Percentiles rank a stretch among this genome's conserved stretches.
phyloP scores from a whole-genome alignment of 2,888 invertebrate species.

The Parnassius glacialis region DNA sequence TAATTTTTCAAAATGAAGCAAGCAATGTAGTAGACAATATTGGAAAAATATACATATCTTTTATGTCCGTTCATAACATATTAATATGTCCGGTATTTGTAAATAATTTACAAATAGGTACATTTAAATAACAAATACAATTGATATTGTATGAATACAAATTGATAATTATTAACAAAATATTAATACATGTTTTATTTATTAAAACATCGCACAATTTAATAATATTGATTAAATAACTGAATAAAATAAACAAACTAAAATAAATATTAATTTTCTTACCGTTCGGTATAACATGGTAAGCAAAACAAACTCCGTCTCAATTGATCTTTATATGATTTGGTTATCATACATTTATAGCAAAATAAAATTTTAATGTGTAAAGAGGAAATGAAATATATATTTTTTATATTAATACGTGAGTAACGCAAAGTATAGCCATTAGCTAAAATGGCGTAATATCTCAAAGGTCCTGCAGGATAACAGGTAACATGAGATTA shows the following conservation, averaged over 20 bases:
- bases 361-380: not conserved
- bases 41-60: too few relatives aligned
- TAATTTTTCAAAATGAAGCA: too few relatives aligned
- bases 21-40: too few relatives aligned
- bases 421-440: not conserved
- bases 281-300: not conserved
- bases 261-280: conserved; percentile 3
- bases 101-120: not conserved
- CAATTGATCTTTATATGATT: conserved; percentile 5
- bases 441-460: too few relatives aligned
- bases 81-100: too few relatives aligned
- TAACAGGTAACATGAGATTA: too few relatives aligned
- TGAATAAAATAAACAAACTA: not conserved
- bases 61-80: too few relatives aligned
- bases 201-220: conserved; percentile 3
- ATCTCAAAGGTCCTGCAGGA: too few relatives aligned
- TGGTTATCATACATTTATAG: conserved; percentile 13
- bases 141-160: conserved; percentile 6
- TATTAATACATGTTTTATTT: conserved; percentile 5
- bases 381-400: not conserved
- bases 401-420: not conserved
- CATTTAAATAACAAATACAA: conserved; percentile 12
- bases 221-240: not conserved
- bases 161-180: conserved; percentile 13
- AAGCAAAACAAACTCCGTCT: conserved; percentile 1